phyloP scores from a whole-genome alignment of 1,140 invertebrate species.

The Scaptomyza montana region DNA sequence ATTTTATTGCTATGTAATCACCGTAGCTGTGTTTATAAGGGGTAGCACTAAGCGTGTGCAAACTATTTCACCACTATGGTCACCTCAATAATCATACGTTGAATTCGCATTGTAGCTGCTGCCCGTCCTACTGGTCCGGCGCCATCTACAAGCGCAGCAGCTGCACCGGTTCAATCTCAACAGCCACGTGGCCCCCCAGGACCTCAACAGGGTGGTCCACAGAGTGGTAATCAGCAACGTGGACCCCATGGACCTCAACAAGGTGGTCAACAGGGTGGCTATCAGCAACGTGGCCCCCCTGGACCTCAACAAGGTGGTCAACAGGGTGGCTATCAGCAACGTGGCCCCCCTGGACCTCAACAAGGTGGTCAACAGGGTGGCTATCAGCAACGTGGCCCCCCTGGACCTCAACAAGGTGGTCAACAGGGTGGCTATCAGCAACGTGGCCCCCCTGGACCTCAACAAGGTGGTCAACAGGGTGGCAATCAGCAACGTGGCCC shows the following conservation, averaged over 20 bases:
- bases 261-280: constrained; percentile 9
- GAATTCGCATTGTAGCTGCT: neutral
- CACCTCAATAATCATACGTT: neutral
- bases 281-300: constrained; percentile 5
- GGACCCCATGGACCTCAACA: constrained; percentile 4
- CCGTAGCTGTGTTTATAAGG: neutral
- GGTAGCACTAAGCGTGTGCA: constrained; percentile 2
- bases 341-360: neutral
- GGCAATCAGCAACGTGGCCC: constrained; percentile 23
- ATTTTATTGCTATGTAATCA: no score
- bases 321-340: neutral
- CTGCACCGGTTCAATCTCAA: neutral
- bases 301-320: neutral
- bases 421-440: constrained; percentile 23
- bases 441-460: neutral
- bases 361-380: constrained; percentile 7
- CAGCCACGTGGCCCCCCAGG: constrained; percentile 1
- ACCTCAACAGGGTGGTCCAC: constrained; percentile 5
- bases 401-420: constrained; percentile 9
- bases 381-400: constrained; percentile 10
- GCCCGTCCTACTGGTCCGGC: neutral
- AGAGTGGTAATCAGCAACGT: constrained; percentile 8
- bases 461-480: constrained; percentile 12
- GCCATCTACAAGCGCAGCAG: neutral
- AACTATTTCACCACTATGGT: neutral